phyloP scores from a whole-genome alignment of 2,888 invertebrate species.

The Plebejus anna region DNA sequence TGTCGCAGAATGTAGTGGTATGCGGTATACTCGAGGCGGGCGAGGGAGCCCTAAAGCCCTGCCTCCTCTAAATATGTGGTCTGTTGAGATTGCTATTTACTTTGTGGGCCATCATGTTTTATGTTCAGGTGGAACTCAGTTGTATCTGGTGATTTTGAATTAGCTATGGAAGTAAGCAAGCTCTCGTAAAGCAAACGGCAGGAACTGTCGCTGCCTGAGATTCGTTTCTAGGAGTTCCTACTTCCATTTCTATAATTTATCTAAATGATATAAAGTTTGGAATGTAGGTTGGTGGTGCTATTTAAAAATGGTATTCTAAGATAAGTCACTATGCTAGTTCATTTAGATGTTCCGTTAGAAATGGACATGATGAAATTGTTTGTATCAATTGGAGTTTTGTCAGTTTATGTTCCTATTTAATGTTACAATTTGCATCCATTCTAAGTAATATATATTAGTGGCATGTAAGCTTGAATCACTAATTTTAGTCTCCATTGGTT shows the following conservation, averaged over 20 bases:
- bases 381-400: constrained; percentile 61
- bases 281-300: constrained; percentile 73
- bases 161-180: constrained; percentile 31
- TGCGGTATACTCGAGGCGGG: not conserved
- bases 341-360: constrained; percentile 44
- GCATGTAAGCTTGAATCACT: not conserved
- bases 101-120: constrained; percentile 31
- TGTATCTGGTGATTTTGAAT: constrained; percentile 34
- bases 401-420: constrained; percentile 64
- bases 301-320: constrained; percentile 67
- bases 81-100: constrained; percentile 28
- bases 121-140: constrained; percentile 34
- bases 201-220: not conserved
- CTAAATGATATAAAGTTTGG: constrained; percentile 33
- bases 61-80: constrained; percentile 31
- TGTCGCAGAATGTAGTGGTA: not conserved
- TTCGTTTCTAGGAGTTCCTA: not conserved
- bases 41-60: not conserved
- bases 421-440: not conserved
- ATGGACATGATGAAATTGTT: constrained; percentile 52
- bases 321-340: constrained; percentile 54
- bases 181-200: not conserved
- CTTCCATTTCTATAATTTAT: constrained; percentile 3
- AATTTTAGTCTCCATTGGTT: not conserved
- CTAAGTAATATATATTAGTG: not conserved